A percentile compares a stretch with the other conserved stretches of the same genome.
phyloP scores from a whole-genome alignment of 2,113 vertebrate genomes.

The Centropus bengalensis region DNA sequence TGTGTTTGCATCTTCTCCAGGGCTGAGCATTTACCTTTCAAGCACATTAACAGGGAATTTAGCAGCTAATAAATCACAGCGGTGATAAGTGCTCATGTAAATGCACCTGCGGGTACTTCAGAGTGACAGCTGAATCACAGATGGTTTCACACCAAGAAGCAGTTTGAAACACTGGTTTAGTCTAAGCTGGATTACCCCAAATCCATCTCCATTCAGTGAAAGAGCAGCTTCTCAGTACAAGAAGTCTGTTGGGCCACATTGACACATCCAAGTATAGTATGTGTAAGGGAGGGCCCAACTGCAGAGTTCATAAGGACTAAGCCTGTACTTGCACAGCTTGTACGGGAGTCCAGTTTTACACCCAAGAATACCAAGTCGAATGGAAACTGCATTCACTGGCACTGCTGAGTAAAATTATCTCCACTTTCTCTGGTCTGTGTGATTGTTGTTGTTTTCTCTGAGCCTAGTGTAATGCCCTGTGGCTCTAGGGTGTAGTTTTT shows the following conservation, averaged over 20 bases:
- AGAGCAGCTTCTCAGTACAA: not conserved
- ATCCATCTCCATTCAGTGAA: not conserved
- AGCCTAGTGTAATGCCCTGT: no score
- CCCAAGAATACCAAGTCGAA: not conserved
- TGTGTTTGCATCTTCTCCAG: not conserved
- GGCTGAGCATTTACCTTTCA: not conserved
- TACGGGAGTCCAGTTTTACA: not conserved
- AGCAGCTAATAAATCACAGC: not conserved
- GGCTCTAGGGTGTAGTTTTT: not conserved
- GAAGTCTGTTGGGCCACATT: not conserved
- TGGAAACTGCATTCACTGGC: not conserved
- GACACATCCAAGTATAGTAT: not conserved
- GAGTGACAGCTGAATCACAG: not conserved
- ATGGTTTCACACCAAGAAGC: not conserved
- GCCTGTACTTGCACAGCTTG: not conserved
- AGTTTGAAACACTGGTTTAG: rapidly evolving
- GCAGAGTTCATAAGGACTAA: not conserved
- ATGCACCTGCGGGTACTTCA: not conserved
- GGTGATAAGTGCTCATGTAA: not conserved
- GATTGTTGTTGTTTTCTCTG: not conserved
- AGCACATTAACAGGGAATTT: not conserved
- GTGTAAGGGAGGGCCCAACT: rapidly evolving
- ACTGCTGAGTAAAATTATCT: not conserved
- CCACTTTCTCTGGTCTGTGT: not conserved
- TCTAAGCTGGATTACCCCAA: not conserved